A percentile compares a stretch with the other conserved stretches of the same genome.
Conservation (phyloP, 2,797 vertebrate genomes). For the Arnoldichthys spilopterus region DNA sequence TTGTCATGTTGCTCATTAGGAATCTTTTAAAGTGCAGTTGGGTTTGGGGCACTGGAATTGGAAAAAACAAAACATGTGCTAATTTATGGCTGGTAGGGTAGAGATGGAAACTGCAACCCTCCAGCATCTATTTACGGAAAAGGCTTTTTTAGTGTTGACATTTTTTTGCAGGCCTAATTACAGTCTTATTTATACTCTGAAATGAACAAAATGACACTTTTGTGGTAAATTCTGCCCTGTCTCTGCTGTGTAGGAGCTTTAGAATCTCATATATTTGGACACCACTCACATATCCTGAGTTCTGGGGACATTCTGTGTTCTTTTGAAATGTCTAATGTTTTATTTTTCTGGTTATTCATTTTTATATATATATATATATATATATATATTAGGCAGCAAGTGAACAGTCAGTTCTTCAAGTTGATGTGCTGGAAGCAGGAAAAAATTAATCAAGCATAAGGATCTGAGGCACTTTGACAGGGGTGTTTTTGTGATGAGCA, state of each 20-base stretch:
- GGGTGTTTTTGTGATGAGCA: too few species aligned
- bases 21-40: constrained; percentile 1
- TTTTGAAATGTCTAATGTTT: background rate
- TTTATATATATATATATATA: too few species aligned
- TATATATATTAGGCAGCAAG: too few species aligned
- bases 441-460: too few species aligned
- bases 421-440: too few species aligned
- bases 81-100: constrained; percentile 18
- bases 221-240: background rate
- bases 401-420: too few species aligned
- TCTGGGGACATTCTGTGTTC: background rate
- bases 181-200: constrained; percentile 11
- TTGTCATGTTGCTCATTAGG: constrained; percentile 4
- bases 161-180: constrained; percentile 29
- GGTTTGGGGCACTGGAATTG: background rate
- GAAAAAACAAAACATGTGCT: background rate
- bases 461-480: too few species aligned
- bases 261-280: constrained; percentile 5
- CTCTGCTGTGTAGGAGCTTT: background rate
- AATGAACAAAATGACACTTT: background rate
- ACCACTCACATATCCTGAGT: background rate
- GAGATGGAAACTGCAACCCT: constrained; percentile 25
- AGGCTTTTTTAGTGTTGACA: constrained; percentile 25
- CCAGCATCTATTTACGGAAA: constrained; percentile 41
- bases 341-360: background rate